Percentiles rank a stretch among this genome's conserved stretches.
These are phyloP conservation scores for Dendrolimus punctatus DNA, from an alignment of 1,140 invertebrate species.

Conservation along the genomic window DNA sequence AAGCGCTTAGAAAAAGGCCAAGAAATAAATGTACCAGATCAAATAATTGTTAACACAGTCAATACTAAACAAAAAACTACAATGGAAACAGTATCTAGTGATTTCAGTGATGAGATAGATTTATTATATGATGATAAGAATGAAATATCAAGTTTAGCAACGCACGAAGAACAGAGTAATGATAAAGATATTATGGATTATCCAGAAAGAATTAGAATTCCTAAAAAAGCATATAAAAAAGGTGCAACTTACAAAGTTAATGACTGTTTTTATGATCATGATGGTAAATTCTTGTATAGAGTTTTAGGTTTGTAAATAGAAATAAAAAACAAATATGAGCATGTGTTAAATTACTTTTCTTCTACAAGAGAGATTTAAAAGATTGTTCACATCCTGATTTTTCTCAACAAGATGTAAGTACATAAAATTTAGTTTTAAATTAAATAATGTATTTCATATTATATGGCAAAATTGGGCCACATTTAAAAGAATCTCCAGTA, in stretches of 20 bases:
- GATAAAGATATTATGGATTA: conserved; percentile 43
- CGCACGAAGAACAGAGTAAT: conserved; percentile 32
- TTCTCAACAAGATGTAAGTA: too few species aligned
- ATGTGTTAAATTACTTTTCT: too few species aligned
- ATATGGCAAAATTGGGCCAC: too few species aligned
- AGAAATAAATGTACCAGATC: conserved; percentile 40
- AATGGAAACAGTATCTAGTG: conserved; percentile 1
- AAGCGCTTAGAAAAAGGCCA: conserved; percentile 44
- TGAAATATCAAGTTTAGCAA: conserved; percentile 18
- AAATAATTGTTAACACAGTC: conserved; percentile 41
- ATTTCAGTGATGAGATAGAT: conserved; percentile 34
- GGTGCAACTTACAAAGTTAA: conserved; percentile 80
- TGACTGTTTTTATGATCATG: conserved; percentile 84
- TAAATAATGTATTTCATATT: too few species aligned
- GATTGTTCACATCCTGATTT: too few species aligned
- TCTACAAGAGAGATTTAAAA: too few species aligned
- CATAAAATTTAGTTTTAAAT: too few species aligned
- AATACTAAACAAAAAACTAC: conserved; percentile 19
- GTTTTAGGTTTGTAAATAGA: conserved; percentile 74
- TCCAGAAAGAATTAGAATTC: conserved; percentile 77
- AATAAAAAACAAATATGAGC: too few species aligned
- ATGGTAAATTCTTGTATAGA: conserved; percentile 83
- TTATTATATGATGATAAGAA: conserved; percentile 33
- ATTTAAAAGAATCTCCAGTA: too few species aligned
- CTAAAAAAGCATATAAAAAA: conserved; percentile 72